These are phyloP conservation scores for Sicus ferrugineus DNA, from an alignment of 2,888 invertebrate genomes.

Conservation along the genomic window DNA sequence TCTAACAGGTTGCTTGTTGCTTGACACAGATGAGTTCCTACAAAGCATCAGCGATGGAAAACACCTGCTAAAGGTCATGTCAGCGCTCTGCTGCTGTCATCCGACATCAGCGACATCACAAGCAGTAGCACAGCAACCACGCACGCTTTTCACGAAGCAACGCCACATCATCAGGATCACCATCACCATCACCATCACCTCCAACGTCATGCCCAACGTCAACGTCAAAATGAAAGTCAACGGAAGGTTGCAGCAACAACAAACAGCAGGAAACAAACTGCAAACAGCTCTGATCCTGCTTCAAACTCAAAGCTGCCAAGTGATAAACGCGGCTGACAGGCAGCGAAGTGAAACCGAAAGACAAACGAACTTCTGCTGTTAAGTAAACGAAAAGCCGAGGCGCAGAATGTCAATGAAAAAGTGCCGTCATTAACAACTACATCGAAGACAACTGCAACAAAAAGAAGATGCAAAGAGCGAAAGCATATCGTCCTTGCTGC, in stretches of 20 bases:
- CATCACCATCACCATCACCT: neutral
- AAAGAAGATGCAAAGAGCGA: neutral
- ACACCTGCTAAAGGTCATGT: conserved; percentile 16
- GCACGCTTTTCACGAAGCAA: neutral
- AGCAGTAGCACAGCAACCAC: neutral
- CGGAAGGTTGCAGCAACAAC: conserved; percentile 20
- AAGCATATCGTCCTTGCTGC: neutral
- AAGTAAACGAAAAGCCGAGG: conserved; percentile 29
- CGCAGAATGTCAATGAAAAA: conserved; percentile 42
- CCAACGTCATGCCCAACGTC: neutral
- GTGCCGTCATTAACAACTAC: conserved; percentile 42
- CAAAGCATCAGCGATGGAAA: conserved; percentile 26
- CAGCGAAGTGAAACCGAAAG: conserved; percentile 28
- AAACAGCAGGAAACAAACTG: neutral
- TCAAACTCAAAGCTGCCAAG: conserved; percentile 19
- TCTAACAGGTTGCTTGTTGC: conserved; percentile 42
- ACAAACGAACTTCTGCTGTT: conserved; percentile 26
- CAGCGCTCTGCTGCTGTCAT: neutral
- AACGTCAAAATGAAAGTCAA: neutral
- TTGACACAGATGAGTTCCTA: conserved; percentile 41
- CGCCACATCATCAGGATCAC: neutral
- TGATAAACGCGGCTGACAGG: conserved; percentile 30
- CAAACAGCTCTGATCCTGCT: conserved; percentile 35
- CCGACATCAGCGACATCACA: neutral
- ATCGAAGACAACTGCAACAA: conserved; percentile 38